Evolutionary conservation across 2,113 vertebrate species (phyloP).

Genomic region (Neopipo cinnamomea): DNA sequence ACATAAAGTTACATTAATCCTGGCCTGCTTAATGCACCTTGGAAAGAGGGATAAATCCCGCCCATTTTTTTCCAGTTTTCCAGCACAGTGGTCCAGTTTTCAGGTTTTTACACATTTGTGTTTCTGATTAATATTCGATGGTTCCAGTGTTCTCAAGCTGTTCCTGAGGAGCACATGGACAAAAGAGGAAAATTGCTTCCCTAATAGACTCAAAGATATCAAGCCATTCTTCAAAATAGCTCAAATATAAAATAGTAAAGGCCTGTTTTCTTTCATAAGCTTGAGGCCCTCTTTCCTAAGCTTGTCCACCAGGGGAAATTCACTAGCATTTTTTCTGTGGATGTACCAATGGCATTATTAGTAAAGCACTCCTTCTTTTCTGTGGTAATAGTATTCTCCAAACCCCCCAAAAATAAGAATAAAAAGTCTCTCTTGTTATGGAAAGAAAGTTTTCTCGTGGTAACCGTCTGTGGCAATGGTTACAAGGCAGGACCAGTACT

Average conservation of each 20-base stretch:
- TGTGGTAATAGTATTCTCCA: background rate
- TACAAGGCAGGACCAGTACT: background rate
- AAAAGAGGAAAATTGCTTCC: background rate
- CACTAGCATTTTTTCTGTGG: background rate
- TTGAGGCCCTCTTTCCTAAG: background rate
- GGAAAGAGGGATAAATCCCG: background rate
- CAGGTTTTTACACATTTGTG: background rate
- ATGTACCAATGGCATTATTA: background rate
- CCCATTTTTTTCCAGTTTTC: background rate
- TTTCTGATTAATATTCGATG: conserved; percentile 8
- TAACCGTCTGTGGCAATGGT: background rate
- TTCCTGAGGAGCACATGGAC: background rate
- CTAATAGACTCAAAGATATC: background rate
- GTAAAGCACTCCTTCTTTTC: background rate
- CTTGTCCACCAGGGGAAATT: background rate
- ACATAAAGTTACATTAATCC: background rate
- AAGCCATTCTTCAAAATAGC: background rate
- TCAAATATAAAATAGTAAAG: background rate
- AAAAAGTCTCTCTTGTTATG: background rate
- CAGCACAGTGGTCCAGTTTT: background rate
- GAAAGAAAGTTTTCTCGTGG: background rate
- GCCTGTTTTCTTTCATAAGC: background rate
- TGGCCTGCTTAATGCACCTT: background rate
- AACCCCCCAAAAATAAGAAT: background rate
- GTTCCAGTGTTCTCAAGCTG: background rate